Conservation (phyloP, 92 coral and sea anemone genomes). For the Meandrina meandrites region DNA sequence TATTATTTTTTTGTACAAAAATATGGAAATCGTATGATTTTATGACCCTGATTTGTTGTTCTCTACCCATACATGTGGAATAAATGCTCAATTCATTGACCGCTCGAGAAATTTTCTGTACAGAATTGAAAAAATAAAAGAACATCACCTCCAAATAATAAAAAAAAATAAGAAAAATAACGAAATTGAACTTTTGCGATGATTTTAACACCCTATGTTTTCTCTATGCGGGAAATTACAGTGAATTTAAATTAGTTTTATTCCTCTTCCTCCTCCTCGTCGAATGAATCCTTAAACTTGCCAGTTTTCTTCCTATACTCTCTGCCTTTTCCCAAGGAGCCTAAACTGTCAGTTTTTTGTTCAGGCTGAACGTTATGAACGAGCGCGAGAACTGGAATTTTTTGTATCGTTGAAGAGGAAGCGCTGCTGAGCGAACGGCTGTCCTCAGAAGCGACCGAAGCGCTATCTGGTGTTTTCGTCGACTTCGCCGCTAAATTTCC, state of each 20-base stretch:
- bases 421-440: conserved; percentile 56
- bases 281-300: conserved; percentile 88
- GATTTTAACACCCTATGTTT: too few species aligned
- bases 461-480: conserved; percentile 49
- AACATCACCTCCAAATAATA: background rate
- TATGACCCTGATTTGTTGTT: background rate
- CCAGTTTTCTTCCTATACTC: conserved; percentile 72
- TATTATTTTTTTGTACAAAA: conserved; percentile 21
- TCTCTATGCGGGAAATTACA: background rate
- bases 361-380: conserved; percentile 94
- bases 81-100: background rate
- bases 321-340: conserved; percentile 27
- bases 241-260: background rate
- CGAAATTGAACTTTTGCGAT: background rate
- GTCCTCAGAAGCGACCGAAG: conserved; percentile 59
- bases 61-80: background rate
- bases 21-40: conserved; percentile 15
- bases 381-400: conserved; percentile 94
- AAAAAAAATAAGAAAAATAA: background rate
- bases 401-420: conserved; percentile 76
- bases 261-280: conserved; percentile 59
- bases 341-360: conserved; percentile 34
- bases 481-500: conserved; percentile 20
- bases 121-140: background rate
- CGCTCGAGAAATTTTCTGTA: background rate